Conservation (phyloP, 2,888 invertebrate genomes). For the Drosophila austrosaltans region DNA sequence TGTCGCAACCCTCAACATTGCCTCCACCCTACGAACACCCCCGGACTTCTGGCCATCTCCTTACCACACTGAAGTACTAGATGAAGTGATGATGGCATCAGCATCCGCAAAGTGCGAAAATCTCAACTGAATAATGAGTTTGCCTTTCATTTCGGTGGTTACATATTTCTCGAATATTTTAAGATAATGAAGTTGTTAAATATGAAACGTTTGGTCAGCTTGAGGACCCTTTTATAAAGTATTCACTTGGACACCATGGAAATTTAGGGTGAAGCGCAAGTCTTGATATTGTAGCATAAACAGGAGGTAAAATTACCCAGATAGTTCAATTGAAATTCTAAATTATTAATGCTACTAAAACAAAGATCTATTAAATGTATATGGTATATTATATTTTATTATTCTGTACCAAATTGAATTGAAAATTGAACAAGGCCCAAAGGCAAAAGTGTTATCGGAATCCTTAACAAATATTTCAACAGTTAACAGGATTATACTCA, state of each 20-base stretch:
- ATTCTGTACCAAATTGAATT: no score
- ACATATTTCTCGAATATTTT: constrained; percentile 3
- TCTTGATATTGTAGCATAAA: background rate
- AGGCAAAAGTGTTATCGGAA: no score
- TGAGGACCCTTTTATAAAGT: background rate
- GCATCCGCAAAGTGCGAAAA: constrained; percentile 20
- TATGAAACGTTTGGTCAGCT: background rate
- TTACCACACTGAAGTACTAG: constrained; percentile 9
- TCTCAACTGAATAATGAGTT: constrained; percentile 23
- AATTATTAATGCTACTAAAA: no score
- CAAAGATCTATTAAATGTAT: no score
- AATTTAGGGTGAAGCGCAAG: background rate
- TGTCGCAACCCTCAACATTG: constrained; percentile 16
- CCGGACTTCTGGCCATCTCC: background rate
- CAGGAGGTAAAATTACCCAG: background rate
- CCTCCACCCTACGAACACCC: background rate
- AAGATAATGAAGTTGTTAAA: constrained; percentile 2
- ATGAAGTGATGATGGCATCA: constrained; percentile 48
- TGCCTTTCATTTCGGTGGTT: constrained; percentile 27
- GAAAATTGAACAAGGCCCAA: no score
- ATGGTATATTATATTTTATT: no score
- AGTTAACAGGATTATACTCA: no score
- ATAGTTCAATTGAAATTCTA: no score
- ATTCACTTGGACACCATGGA: no score
- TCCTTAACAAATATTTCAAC: no score